These are phyloP conservation scores for Rhadinocentrus ornatus DNA, from an alignment of 2,797 vertebrate genomes.

Conservation along the genomic window DNA sequence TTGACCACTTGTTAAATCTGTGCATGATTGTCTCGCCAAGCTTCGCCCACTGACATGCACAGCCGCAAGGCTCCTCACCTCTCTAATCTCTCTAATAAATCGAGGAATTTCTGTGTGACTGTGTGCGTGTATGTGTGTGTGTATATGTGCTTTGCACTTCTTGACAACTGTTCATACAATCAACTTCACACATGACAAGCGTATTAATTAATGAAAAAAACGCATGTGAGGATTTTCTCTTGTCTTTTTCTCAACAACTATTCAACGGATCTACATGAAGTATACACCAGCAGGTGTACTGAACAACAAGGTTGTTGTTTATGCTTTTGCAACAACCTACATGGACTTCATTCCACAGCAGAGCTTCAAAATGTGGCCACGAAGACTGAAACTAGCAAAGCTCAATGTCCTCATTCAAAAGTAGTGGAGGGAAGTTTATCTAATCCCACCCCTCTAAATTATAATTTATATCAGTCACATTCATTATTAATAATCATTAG, in stretches of 20 bases:
- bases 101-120: background rate
- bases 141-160: background rate
- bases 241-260: background rate
- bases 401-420: too few species aligned
- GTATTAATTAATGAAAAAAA: background rate
- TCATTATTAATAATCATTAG: too few species aligned
- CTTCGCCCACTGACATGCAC: conserved; percentile 3
- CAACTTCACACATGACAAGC: background rate
- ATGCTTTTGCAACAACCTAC: too few species aligned
- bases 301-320: too few species aligned
- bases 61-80: conserved; percentile 24
- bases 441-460: too few species aligned
- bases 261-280: background rate
- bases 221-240: background rate
- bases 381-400: too few species aligned
- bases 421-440: too few species aligned
- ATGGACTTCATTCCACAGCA: too few species aligned
- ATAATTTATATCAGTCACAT: too few species aligned
- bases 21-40: conserved; percentile 11
- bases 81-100: conserved; percentile 22
- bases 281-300: background rate
- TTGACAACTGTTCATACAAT: background rate
- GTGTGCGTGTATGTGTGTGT: background rate
- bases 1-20: background rate
- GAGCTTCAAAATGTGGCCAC: too few species aligned